Evolutionary conservation across 1,140 invertebrate species (phyloP).

Genomic region (Luehdorfia chinensis): DNA sequence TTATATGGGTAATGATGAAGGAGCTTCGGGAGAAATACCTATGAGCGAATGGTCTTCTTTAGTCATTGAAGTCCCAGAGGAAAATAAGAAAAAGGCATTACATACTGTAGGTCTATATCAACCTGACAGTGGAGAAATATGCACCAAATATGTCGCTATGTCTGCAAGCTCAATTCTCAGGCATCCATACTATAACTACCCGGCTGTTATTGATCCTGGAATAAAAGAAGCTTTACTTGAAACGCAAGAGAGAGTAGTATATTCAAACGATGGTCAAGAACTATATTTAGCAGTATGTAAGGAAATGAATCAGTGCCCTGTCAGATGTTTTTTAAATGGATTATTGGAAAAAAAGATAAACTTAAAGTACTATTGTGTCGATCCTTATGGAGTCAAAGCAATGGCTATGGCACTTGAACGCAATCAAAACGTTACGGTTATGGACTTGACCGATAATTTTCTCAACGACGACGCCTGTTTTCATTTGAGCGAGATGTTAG

Average conservation of each 20-base stretch:
- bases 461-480: constrained; percentile 57
- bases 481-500: constrained; percentile 63
- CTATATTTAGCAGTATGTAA: constrained; percentile 63
- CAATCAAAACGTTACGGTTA: constrained; percentile 54
- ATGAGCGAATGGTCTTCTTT: constrained; percentile 58
- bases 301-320: constrained; percentile 60
- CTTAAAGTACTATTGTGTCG: constrained; percentile 69
- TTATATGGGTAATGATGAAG: constrained; percentile 21
- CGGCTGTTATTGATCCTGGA: constrained; percentile 69
- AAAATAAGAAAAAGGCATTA: constrained; percentile 37
- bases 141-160: constrained; percentile 48
- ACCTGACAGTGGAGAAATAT: constrained; percentile 54
- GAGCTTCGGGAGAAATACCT: constrained; percentile 43
- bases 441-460: constrained; percentile 70
- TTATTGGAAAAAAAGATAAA: constrained; percentile 55
- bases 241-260: constrained; percentile 45
- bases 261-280: constrained; percentile 61
- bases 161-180: constrained; percentile 65
- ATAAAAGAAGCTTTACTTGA: constrained; percentile 59
- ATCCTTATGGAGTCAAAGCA: constrained; percentile 54
- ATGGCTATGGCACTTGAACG: constrained; percentile 55
- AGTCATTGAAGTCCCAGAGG: constrained; percentile 26
- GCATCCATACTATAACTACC: constrained; percentile 73
- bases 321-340: constrained; percentile 52
- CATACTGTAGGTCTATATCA: constrained; percentile 36